Conservation (phyloP, 2,797 vertebrate genomes). For the Cynodonichthys magdalenae region DNA sequence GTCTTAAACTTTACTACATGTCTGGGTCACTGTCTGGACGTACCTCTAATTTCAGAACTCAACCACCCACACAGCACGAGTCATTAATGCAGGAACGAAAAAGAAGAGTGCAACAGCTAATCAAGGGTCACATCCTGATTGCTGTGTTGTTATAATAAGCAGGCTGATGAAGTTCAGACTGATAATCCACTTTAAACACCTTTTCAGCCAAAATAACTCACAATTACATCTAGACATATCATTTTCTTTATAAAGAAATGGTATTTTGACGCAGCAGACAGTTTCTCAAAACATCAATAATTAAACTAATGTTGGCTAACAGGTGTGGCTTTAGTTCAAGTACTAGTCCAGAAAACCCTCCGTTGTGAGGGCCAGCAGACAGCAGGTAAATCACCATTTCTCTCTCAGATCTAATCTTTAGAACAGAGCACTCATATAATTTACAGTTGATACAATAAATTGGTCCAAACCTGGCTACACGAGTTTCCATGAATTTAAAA, state of each 20-base stretch:
- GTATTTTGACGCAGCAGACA: too few species aligned
- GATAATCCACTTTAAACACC: not conserved
- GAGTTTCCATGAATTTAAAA: too few species aligned
- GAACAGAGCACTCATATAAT: too few species aligned
- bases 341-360: not conserved
- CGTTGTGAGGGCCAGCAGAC: not conserved
- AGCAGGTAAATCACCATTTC: too few species aligned
- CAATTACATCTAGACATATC: not conserved
- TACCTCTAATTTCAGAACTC: constrained; percentile 25
- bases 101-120: constrained; percentile 6
- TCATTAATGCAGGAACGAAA: constrained; percentile 12
- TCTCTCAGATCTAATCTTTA: too few species aligned
- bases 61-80: constrained; percentile 12
- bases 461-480: too few species aligned
- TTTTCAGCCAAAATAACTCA: not conserved
- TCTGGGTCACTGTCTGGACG: constrained; percentile 41
- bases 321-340: not conserved
- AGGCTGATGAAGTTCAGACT: constrained; percentile 1
- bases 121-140: constrained; percentile 1
- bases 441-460: too few species aligned
- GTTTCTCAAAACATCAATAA: too few species aligned
- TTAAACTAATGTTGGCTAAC: too few species aligned
- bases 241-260: too few species aligned
- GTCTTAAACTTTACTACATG: constrained; percentile 11
- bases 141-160: constrained; percentile 4